phyloP scores from a whole-genome alignment of 2,888 invertebrate genomes.

The Zygaena filipendulae region DNA sequence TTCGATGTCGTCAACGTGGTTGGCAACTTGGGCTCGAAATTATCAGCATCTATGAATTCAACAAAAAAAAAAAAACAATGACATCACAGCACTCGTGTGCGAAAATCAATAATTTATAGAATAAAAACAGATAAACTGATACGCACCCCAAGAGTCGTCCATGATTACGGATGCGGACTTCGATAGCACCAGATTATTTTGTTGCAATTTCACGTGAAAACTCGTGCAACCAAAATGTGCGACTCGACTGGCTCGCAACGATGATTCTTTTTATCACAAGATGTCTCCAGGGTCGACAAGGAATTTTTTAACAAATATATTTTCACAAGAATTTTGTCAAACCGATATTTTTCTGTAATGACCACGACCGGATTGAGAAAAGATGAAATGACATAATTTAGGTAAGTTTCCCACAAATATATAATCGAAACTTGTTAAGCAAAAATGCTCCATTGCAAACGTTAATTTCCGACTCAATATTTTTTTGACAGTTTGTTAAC shows the following conservation, averaged over 20 bases:
- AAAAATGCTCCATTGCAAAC: conserved; percentile 67
- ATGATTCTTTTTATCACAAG: conserved; percentile 53
- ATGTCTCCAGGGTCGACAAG: conserved; percentile 65
- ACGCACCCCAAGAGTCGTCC: conserved; percentile 80
- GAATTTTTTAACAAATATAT: conserved; percentile 44
- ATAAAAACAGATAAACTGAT: conserved; percentile 14
- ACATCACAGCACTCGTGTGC: conserved; percentile 21
- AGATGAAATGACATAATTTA: conserved; percentile 63
- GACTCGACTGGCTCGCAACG: conserved; percentile 30
- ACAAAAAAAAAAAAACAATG: conserved; percentile 41
- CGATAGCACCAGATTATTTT: conserved; percentile 53
- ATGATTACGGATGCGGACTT: conserved; percentile 58
- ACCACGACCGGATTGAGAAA: conserved; percentile 53
- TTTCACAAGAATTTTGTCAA: conserved; percentile 60
- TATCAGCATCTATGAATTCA: conserved; percentile 82
- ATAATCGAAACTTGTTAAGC: conserved; percentile 57
- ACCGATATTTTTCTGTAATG: conserved; percentile 61
- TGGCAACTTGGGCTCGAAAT: conserved; percentile 75
- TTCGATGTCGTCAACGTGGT: conserved; percentile 69
- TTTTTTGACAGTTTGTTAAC: conserved; percentile 21
- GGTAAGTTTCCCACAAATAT: conserved; percentile 57
- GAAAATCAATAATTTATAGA: conserved; percentile 21
- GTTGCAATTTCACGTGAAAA: conserved; percentile 53
- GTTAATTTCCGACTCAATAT: conserved; percentile 60
- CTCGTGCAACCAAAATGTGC: conserved; percentile 49